Base-by-base conservation (phyloP, 1,140 invertebrate genomes). In the Eriocheir sinensis region DNA sequence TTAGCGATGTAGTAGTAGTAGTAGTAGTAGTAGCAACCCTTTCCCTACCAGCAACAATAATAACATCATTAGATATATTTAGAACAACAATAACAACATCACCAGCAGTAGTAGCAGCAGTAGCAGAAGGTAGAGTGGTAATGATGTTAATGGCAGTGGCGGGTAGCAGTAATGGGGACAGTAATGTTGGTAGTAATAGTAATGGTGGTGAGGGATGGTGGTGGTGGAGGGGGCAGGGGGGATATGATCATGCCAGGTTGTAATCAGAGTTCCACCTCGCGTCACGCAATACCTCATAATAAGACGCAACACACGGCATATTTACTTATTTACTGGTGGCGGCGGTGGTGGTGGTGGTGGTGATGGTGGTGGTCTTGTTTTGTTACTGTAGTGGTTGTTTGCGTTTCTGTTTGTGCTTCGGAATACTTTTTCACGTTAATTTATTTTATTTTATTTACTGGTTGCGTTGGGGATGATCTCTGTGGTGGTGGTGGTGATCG, bases 211-310 rank as follows among this genome's bases (percentile, higher is more conserved):
- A n/a, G n/a, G n/a, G n/a, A n/a, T 72, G 60, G 53, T 72, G 53
- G 53, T 72, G 21, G 53, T 72, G 53, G 53, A 21, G 53, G 53
- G 9, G 53, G 53, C 27, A 21, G 60, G 12, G 60, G 60, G 27
- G 60, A n/a, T 21, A n/a, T 0, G 60, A 72, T 72, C 60, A 72
- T 72, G 60, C 27, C 60, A 72, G 4, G n/a, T n/a, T n/a, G 60
- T 72, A 72, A 72, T 72, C 60, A 72, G 60, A n/a, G n/a, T n/a
- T 72, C n/a, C 60, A 72, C 17, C 27, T n/a, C 8, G 60, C 27
- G 21, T 72, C 60, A 72, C 60, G 60, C 60, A 72, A 72, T 72
- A 72, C 60, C 60, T 72, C 27, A 72, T 72, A 72, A 72, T 72
- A 72, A 72, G 60, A 72, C 60, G n/a, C 60, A 72, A 72, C n/a